These are phyloP conservation scores for Cephalotes varians DNA, from an alignment of 2,888 invertebrate species.

Conservation along the genomic window DNA sequence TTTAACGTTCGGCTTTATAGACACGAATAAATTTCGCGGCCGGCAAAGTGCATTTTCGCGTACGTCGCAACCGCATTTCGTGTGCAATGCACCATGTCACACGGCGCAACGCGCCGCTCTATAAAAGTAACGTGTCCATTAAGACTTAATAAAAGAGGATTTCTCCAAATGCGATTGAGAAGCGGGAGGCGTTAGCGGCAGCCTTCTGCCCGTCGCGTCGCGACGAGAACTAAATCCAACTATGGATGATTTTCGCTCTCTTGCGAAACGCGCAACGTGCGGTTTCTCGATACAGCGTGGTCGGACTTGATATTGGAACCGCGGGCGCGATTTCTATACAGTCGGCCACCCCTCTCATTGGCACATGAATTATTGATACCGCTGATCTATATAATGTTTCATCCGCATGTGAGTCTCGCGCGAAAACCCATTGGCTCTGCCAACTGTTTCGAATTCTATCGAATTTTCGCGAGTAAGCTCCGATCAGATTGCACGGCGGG, in stretches of 20 bases:
- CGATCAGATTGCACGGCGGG: slow-evolving; percentile 39
- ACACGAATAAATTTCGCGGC: slow-evolving; percentile 6
- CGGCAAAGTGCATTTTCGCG: slow-evolving; percentile 30
- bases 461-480: slow-evolving; percentile 66
- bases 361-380: slow-evolving; percentile 72
- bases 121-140: slow-evolving; percentile 36
- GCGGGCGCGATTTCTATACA: slow-evolving; percentile 57
- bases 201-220: background rate
- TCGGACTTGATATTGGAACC: background rate
- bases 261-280: background rate
- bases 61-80: slow-evolving; percentile 11
- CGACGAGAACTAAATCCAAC: slow-evolving; percentile 18
- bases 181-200: background rate
- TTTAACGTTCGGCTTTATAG: slow-evolving; percentile 30
- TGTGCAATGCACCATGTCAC: slow-evolving; percentile 33
- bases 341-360: slow-evolving; percentile 54
- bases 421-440: slow-evolving; percentile 58
- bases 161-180: slow-evolving; percentile 14
- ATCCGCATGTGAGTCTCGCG: slow-evolving; percentile 31
- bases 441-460: slow-evolving; percentile 70
- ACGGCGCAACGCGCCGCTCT: background rate
- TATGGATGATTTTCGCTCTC: background rate
- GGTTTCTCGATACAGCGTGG: background rate
- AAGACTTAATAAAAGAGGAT: slow-evolving; percentile 44
- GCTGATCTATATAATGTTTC: slow-evolving; percentile 61